These are phyloP conservation scores for Trachelus troglodyta DNA, from an alignment of 2,888 invertebrate species.

Conservation along the genomic window DNA sequence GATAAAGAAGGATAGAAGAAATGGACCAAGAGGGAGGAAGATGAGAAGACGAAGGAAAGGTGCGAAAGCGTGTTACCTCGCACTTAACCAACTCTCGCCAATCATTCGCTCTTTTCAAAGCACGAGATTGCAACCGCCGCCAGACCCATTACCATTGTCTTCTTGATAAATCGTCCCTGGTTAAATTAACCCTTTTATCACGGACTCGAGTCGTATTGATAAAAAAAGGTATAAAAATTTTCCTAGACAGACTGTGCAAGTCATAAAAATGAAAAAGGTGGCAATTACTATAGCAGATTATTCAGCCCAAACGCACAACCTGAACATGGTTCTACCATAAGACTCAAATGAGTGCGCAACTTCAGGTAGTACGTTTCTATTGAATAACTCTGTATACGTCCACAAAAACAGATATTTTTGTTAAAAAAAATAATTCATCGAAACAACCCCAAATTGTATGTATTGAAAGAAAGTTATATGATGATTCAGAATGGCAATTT, in stretches of 20 bases:
- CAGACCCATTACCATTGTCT: conserved; percentile 9
- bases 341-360: no score
- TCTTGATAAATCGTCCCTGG: conserved; percentile 3
- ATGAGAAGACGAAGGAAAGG: background rate
- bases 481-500: background rate
- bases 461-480: background rate
- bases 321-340: no score
- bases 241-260: background rate
- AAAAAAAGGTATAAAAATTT: background rate
- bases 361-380: no score
- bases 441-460: background rate
- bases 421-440: background rate
- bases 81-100: conserved; percentile 21
- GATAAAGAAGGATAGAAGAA: background rate
- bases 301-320: no score
- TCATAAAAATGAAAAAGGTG: background rate
- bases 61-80: conserved; percentile 20
- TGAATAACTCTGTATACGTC: no score
- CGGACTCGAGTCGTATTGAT: background rate
- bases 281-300: no score
- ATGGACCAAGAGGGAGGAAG: conserved; percentile 11
- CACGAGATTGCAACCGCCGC: conserved; percentile 1
- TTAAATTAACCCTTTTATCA: conserved; percentile 4
- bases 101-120: conserved; percentile 17
- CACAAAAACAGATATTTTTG: background rate